A percentile compares a stretch with the other conserved stretches of the same genome.
Evolutionary conservation across 2,113 vertebrate species (phyloP).

Genomic region (Syngnathus typhle): DNA sequence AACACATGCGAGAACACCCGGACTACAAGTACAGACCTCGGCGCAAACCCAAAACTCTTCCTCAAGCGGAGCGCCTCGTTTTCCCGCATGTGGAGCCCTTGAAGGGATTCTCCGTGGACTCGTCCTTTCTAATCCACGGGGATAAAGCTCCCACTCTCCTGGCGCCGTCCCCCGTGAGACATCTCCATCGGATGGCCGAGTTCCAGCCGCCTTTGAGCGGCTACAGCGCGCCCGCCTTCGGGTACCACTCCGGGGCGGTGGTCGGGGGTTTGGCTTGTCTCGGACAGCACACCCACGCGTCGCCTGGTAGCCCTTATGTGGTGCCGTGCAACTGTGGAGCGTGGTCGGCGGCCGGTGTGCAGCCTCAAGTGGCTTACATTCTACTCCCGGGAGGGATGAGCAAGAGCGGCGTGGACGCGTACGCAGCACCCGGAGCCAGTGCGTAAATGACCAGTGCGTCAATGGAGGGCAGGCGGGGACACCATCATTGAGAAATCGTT

Average conservation of each 20-base stretch:
- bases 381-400: slow-evolving; percentile 85
- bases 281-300: slow-evolving; percentile 84
- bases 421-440: slow-evolving; percentile 71
- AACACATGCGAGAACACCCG: slow-evolving; percentile 96
- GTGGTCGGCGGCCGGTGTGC: slow-evolving; percentile 86
- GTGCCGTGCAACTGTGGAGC: slow-evolving; percentile 91
- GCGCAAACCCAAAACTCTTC: slow-evolving; percentile 87
- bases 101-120: slow-evolving; percentile 83
- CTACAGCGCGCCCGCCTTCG: slow-evolving; percentile 81
- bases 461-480: slow-evolving; percentile 1
- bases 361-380: slow-evolving; percentile 92
- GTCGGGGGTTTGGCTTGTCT: slow-evolving; percentile 80
- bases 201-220: slow-evolving; percentile 80
- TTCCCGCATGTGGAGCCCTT: slow-evolving; percentile 85
- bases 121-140: slow-evolving; percentile 75
- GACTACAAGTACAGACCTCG: slow-evolving; percentile 96
- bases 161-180: slow-evolving; percentile 79
- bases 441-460: slow-evolving; percentile 33
- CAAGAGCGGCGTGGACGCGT: slow-evolving; percentile 82
- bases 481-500: neutral
- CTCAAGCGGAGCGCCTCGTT: slow-evolving; percentile 86
- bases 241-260: slow-evolving; percentile 85
- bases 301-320: slow-evolving; percentile 83
- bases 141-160: slow-evolving; percentile 84
- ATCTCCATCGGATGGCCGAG: slow-evolving; percentile 87